phyloP scores from a whole-genome alignment of 2,888 invertebrate genomes.

The Drosophila bunnanda region DNA sequence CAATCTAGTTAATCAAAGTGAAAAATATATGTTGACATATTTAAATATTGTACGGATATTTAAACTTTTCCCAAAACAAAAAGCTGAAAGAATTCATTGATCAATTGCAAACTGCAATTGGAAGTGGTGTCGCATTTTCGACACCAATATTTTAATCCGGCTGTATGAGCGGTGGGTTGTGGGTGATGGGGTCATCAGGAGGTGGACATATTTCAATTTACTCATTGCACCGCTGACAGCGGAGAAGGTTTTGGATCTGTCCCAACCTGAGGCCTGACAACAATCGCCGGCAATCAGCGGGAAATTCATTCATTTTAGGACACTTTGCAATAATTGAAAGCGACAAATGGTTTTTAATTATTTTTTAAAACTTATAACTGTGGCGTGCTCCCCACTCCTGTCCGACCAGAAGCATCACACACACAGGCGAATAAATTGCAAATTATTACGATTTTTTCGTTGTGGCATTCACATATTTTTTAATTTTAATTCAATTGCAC shows the following conservation, averaged over 20 bases:
- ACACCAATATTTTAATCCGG: neutral
- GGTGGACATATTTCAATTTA: constrained; percentile 65
- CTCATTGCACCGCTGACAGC: constrained; percentile 47
- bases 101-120: constrained; percentile 23
- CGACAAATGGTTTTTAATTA: constrained; percentile 75
- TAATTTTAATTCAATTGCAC: constrained; percentile 80
- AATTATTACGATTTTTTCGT: constrained; percentile 59
- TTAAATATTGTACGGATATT: no score
- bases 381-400: constrained; percentile 25
- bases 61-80: neutral
- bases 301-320: constrained; percentile 70
- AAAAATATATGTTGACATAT: no score
- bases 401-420: neutral
- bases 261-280: constrained; percentile 60
- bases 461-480: constrained; percentile 65
- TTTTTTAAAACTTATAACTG: constrained; percentile 78
- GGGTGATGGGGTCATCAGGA: constrained; percentile 54
- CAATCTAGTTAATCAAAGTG: no score
- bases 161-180: constrained; percentile 9
- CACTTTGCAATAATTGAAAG: constrained; percentile 78
- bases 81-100: constrained; percentile 33
- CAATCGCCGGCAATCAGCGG: constrained; percentile 70
- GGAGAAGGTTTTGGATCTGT: constrained; percentile 29
- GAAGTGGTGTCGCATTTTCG: constrained; percentile 34
- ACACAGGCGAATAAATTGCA: constrained; percentile 64